Base-by-base conservation (phyloP, 2,797 vertebrate genomes). In the Xenentodon cancila region DNA sequence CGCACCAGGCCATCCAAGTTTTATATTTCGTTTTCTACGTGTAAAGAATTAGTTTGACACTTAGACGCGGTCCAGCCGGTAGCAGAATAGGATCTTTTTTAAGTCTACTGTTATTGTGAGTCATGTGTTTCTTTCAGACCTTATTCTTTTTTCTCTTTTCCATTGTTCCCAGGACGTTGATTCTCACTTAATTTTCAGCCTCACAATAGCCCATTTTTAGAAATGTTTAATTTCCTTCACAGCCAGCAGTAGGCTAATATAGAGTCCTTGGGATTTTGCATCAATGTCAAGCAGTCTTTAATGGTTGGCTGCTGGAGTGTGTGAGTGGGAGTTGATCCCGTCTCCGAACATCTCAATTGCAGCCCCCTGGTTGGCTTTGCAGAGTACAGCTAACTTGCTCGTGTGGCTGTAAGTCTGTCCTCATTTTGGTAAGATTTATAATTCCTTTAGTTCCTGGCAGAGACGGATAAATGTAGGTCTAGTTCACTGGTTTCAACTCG, bases 181-280 rank as follows among this genome's bases (percentile, higher is more conserved):
- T 66, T 68, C 65, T 54, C 73, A 77, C 74, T 80, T 82, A 78
- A 80, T 81, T 77, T 60, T 22, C 67, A 57, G 48, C 54, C 60
- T 18, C 18, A 22, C 73, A 59, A 49, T 56, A 65, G 45, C 57
- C 70, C 61, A 69, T 84, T 88, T 86, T 65, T 56, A 60, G 22
- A 60, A 30, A 66, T 73, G 57, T 77, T 76, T 77, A 71, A 82
- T 81, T 81, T 74, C 50, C 58, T 64, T 82, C 64, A 49, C 75
- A 79, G 62, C 78, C 70, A 52, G 65, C 72, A 69, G 64, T 60
- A 48, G 20, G 46, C 46, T 48, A 53, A 69, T 77, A 73, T 71
- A 50, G 59, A 81, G 75, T 83, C 74, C 68, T 80, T 86, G 84
- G 82, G 86, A 82, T 82, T 88, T n/a, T 81, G 59, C 71, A 62